phyloP scores from a whole-genome alignment of 2,797 vertebrate genomes.

The Monodelphis domestica region DNA sequence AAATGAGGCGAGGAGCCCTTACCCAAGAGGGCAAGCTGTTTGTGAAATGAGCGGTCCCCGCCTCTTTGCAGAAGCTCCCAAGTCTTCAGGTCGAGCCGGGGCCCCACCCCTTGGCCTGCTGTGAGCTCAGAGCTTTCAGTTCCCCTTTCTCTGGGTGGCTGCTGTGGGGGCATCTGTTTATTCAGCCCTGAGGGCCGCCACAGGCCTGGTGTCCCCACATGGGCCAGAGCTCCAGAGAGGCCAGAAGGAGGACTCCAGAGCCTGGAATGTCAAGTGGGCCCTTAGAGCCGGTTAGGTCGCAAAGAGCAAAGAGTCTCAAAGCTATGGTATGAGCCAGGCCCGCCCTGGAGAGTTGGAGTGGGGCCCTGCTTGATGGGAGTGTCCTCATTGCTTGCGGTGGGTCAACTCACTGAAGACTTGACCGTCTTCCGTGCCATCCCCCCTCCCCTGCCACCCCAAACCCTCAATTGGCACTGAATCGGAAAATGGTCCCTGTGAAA shows the following conservation, averaged over 20 bases:
- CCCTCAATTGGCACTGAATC: too few species aligned
- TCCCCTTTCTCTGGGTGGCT: slow-evolving; percentile 36
- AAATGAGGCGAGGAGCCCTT: slow-evolving; percentile 61
- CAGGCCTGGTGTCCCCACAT: slow-evolving; percentile 21
- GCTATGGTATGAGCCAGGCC: background rate
- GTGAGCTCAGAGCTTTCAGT: slow-evolving; percentile 63
- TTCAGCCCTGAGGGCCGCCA: background rate
- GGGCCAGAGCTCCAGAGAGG: background rate
- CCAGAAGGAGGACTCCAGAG: background rate
- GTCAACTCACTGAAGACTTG: background rate
- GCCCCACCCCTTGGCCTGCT: slow-evolving; percentile 49
- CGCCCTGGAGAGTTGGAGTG: background rate
- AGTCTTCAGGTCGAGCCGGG: slow-evolving; percentile 29
- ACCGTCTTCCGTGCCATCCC: background rate
- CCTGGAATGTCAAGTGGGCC: slow-evolving; percentile 4
- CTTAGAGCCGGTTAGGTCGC: background rate
- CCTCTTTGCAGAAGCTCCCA: slow-evolving; percentile 55
- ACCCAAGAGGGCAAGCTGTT: slow-evolving; percentile 62
- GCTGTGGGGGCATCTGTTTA: slow-evolving; percentile 18
- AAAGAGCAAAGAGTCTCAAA: background rate
- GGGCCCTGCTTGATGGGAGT: slow-evolving; percentile 31
- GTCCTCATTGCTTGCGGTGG: background rate
- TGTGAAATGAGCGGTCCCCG: slow-evolving; percentile 57
- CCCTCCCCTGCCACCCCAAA: background rate
- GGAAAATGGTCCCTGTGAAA: background rate